Base-by-base conservation (phyloP, 2,888 invertebrate species). In the Drosophila pseudotakahashii region DNA sequence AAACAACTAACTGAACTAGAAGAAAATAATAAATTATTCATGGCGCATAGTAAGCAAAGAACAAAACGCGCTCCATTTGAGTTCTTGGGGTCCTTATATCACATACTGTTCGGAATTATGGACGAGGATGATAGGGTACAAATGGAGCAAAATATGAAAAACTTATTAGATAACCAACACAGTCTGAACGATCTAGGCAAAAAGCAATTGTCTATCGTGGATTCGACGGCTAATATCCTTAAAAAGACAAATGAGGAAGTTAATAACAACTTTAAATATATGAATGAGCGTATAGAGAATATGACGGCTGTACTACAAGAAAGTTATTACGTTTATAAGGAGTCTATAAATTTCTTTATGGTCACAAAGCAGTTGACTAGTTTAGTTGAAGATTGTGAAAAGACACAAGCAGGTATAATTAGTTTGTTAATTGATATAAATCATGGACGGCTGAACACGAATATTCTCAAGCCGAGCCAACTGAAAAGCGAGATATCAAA, bases 31-130 rank as follows among this genome's bases (percentile, higher is more conserved):
- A 42, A 55, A 36, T 34, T 45, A 3, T 36, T 44, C 10, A 44
- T 55, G 19, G 9, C 19, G 9, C 37, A 23, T 23, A 37, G 37
- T 9, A 36, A 19, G 7, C 7, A 11, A 19, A 50, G 48, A 32
- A 48, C 36, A 1, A 36, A 45, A 58, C 47, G 36, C 2, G 41
- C 50, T n/a, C 54, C 50, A 2, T 44, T 67, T 9, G 50, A 59
- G 10, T 67, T 60, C n/a, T 32, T 50, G 34, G 14, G 54, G 1
- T 60, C 54, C 6, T 7, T 67, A 14, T 67, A 67, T 14, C 50
- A 67, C 47, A 53, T 59, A 5, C 16, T 67, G 7, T 68, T 61
- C 32, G 68, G 68, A 10, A 52, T 57, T 30, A 57, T 62, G 30
- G 52, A 57, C 36, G 61, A 51, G 9, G 57, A 68, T 19, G 42